Evolutionary conservation across 2,888 invertebrate genomes (phyloP), one percentile per base, ranked within the genome.

Genomic region (Heteromyza rotundicornis): DNA sequence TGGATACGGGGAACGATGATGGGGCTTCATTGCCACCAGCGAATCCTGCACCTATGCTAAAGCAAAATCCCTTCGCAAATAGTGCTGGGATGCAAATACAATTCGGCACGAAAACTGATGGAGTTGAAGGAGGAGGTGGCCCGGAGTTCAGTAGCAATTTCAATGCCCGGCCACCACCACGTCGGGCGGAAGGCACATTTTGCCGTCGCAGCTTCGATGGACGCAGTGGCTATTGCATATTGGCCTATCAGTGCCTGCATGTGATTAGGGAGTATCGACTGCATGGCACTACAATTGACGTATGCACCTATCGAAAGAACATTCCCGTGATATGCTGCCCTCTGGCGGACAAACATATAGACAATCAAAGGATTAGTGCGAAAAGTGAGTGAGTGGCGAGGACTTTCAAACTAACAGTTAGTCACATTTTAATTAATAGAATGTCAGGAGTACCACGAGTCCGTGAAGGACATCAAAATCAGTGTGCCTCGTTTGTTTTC

Each of bases 381-480:
- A 69, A 67, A 62, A 82, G 82, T 82, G 63, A 64, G 73, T 71
- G 54, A 17, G 10, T 24, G 49, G 27, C 8, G 2, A 1, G 16
- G 12, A 19, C 23, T 35, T 24, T 2, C 1, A 47, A 24, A 50
- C 12, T 32, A 12, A 32, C 19, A 27, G 5, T 57, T 44, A 19
- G 12, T 47, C 24, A 5, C 20, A 2, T 52, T 27, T 59, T 61
- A 59, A n/a, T n/a, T n/a, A n/a, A n/a, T n/a, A n/a, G n/a, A n/a
- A n/a, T n/a, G n/a, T n/a, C n/a, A 82, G 53, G 85, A 87, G 72
- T 87, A 86, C 70, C 82, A 83, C 60, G 80, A 79, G 58, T 65
- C 74, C 5, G 70, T 84, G 2, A 78, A 57, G 32, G 69, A 68
- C 1, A 66, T 80, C 1, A 68, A 73, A 17, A 61, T 80, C 22